Evolutionary conservation across 2,797 vertebrate genomes (phyloP).

Genomic region (Paratrypauchen microcephalus): DNA sequence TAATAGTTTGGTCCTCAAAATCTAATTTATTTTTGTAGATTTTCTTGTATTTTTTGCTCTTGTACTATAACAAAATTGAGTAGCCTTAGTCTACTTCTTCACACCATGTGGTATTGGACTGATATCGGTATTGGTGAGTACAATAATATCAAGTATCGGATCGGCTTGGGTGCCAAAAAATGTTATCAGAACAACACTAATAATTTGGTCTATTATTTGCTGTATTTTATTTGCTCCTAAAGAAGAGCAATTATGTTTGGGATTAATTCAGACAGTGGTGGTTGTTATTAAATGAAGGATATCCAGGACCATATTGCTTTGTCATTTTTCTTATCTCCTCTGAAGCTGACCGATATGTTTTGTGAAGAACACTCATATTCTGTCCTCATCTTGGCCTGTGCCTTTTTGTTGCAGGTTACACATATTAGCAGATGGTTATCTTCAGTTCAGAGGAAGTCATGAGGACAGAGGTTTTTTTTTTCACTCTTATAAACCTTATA

Average conservation of each 20-base stretch:
- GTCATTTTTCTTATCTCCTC: slow-evolving; percentile 31
- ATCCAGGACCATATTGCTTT: slow-evolving; percentile 38
- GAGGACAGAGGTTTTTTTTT: slow-evolving; percentile 35
- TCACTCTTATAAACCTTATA: slow-evolving; percentile 22
- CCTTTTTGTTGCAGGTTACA: slow-evolving; percentile 26
- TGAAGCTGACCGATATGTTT: slow-evolving; percentile 45
- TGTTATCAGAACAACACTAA: no score
- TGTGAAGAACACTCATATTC: slow-evolving; percentile 28
- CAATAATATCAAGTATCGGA: no score
- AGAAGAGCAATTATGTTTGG: neutral
- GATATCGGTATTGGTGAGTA: no score
- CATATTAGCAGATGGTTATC: slow-evolving; percentile 59
- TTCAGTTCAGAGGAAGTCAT: slow-evolving; percentile 47
- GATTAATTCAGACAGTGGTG: slow-evolving; percentile 19
- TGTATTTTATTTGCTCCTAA: neutral
- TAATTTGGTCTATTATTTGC: slow-evolving; percentile 2
- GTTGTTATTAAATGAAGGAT: slow-evolving; percentile 53
- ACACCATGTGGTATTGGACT: no score
- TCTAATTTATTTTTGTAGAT: no score
- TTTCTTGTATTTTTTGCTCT: no score
- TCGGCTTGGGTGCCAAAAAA: no score
- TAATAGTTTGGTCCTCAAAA: no score
- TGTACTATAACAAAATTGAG: no score
- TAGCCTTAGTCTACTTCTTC: no score
- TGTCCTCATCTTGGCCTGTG: slow-evolving; percentile 12